Evolutionary conservation across 2,797 vertebrate species (phyloP).

Genomic region (Acrocephalus scirpaceus): DNA sequence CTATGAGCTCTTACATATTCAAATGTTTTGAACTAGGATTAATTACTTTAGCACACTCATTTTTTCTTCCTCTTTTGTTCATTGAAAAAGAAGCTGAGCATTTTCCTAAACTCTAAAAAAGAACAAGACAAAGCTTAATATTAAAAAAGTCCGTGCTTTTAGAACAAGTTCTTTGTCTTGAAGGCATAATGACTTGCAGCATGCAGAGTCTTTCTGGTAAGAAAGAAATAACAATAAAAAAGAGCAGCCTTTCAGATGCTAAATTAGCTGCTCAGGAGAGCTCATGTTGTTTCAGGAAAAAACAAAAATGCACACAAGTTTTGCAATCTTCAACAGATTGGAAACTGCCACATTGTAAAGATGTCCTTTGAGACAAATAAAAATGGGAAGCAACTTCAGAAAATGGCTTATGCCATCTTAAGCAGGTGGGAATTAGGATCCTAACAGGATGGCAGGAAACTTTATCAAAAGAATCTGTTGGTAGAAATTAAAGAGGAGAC

Average conservation of each 20-base stretch:
- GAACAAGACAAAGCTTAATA: background rate
- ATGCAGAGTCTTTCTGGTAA: background rate
- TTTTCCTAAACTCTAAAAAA: background rate
- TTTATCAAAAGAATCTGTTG: background rate
- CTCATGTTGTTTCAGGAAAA: background rate
- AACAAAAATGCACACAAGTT: background rate
- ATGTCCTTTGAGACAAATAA: background rate
- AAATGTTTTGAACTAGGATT: background rate
- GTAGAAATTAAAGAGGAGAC: background rate
- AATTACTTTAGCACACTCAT: background rate
- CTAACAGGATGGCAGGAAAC: background rate
- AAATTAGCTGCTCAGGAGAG: background rate
- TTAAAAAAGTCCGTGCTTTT: background rate
- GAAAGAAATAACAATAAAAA: background rate
- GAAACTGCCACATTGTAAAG: background rate
- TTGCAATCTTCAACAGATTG: background rate
- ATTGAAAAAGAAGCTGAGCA: background rate
- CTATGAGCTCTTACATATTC: background rate
- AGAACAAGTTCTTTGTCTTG: background rate
- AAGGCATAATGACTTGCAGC: background rate
- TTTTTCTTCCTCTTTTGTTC: slow-evolving; percentile 1
- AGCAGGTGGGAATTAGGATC: background rate
- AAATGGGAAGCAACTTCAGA: background rate
- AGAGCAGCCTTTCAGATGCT: background rate
- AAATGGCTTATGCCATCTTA: background rate